A percentile compares a stretch with the other conserved stretches of the same genome.
phyloP scores from a whole-genome alignment of 1,140 invertebrate genomes.

The Microplitis mediator region DNA sequence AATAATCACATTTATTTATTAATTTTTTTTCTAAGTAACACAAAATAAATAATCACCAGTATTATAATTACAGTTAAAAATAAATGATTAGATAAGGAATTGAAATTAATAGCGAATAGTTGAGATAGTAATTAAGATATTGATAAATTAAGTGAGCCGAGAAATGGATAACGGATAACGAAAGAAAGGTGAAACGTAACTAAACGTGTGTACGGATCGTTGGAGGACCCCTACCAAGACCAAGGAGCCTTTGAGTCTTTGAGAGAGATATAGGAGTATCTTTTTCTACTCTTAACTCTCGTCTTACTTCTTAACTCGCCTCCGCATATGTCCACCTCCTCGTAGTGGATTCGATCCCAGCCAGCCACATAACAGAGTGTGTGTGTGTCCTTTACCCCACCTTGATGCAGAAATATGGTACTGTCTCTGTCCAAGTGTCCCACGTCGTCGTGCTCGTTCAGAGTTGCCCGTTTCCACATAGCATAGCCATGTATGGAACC shows the following conservation, averaged over 20 bases:
- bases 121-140: background rate
- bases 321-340: slow-evolving; percentile 14
- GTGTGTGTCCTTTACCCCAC: slow-evolving; percentile 25
- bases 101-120: no score
- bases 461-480: slow-evolving; percentile 53
- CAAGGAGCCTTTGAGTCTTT: no score
- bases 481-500: slow-evolving; percentile 62
- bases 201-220: slow-evolving; percentile 16
- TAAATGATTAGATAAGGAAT: no score
- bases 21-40: no score
- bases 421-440: slow-evolving; percentile 43
- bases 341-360: background rate
- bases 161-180: slow-evolving; percentile 21
- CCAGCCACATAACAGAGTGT: background rate
- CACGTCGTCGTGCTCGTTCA: slow-evolving; percentile 9
- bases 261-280: background rate
- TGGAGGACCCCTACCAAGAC: background rate
- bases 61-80: no score
- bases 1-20: no score
- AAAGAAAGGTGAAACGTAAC: slow-evolving; percentile 27
- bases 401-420: slow-evolving; percentile 39
- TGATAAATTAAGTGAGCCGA: background rate
- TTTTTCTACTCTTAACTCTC: slow-evolving; percentile 5
- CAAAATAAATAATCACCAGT: no score
- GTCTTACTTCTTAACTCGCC: slow-evolving; percentile 2